Evolutionary conservation across 2,888 invertebrate species (phyloP).

Genomic region (Tricholauxania praeusta): DNA sequence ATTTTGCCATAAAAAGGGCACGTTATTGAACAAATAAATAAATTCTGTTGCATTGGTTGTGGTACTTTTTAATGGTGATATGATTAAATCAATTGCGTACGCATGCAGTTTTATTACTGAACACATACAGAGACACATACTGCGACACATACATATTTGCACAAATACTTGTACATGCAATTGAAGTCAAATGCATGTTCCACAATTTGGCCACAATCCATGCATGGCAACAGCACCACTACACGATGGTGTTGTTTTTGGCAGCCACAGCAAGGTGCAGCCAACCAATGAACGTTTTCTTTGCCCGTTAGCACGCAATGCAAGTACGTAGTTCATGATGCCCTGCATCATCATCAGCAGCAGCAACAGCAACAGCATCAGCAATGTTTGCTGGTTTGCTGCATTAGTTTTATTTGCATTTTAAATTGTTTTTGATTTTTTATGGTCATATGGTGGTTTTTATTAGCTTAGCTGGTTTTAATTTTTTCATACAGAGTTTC

Average conservation of each 20-base stretch:
- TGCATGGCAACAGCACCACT: conserved; percentile 14
- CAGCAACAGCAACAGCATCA: neutral
- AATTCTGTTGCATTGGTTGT: no score
- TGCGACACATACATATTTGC: no score
- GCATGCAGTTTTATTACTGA: no score
- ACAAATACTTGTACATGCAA: neutral
- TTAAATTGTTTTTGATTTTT: conserved; percentile 14
- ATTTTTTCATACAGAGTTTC: neutral
- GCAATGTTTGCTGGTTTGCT: conserved; percentile 17
- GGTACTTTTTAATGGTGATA: no score
- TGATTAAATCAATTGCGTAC: no score
- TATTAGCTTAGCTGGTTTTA: neutral
- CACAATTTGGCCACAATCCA: conserved; percentile 28
- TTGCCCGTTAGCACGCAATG: neutral
- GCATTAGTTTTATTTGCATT: neutral
- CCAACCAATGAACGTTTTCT: neutral
- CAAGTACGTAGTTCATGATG: neutral
- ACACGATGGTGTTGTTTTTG: conserved; percentile 3
- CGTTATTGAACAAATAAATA: no score
- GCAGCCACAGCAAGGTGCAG: conserved; percentile 3
- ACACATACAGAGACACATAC: no score
- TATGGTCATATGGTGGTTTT: neutral
- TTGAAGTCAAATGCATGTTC: neutral
- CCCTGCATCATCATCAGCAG: no score
- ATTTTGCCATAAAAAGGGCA: no score